These are phyloP conservation scores for Percopsis transmontana DNA, from an alignment of 2,113 vertebrate species.

Conservation along the genomic window DNA sequence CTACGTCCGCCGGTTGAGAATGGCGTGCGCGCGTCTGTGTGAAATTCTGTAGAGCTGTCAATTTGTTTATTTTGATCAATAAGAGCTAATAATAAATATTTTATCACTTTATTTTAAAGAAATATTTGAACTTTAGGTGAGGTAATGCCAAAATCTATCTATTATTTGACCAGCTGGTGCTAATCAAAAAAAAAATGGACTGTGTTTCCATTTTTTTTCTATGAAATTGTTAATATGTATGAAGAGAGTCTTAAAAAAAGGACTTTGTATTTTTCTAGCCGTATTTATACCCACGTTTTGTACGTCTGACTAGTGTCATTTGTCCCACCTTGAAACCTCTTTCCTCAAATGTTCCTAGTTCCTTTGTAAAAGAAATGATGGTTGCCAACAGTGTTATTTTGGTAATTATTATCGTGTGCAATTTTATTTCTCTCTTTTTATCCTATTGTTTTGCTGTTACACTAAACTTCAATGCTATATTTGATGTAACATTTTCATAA, in stretches of 20 bases:
- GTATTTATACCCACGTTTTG: constrained; percentile 95
- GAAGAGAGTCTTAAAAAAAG: constrained; percentile 85
- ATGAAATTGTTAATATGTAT: constrained; percentile 85
- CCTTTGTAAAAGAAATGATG: constrained; percentile 71
- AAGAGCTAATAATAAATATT: constrained; percentile 56
- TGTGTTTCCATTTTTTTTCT: constrained; percentile 73
- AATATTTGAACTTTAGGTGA: constrained; percentile 61
- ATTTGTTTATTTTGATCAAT: constrained; percentile 68
- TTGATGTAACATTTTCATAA: constrained; percentile 80
- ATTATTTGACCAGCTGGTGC: constrained; percentile 78
- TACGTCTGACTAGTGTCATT: constrained; percentile 83
- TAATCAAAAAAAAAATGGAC: constrained; percentile 62
- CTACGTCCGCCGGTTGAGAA: constrained; percentile 45
- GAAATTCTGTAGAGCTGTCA: not conserved
- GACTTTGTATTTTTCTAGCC: constrained; percentile 91
- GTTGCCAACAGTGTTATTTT: constrained; percentile 85
- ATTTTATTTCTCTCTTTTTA: constrained; percentile 55
- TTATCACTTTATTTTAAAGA: constrained; percentile 68
- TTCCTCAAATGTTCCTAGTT: constrained; percentile 76
- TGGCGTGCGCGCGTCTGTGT: not conserved
- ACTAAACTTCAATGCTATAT: constrained; percentile 80
- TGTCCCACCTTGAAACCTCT: constrained; percentile 78
- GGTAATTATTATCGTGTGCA: constrained; percentile 81
- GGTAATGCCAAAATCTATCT: constrained; percentile 63
- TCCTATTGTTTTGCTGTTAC: constrained; percentile 66